A percentile compares a stretch with the other conserved stretches of the same genome.
These are phyloP conservation scores for Micronycteris hirsuta DNA, from an alignment of 2,113 vertebrate species.

Conservation along the genomic window DNA sequence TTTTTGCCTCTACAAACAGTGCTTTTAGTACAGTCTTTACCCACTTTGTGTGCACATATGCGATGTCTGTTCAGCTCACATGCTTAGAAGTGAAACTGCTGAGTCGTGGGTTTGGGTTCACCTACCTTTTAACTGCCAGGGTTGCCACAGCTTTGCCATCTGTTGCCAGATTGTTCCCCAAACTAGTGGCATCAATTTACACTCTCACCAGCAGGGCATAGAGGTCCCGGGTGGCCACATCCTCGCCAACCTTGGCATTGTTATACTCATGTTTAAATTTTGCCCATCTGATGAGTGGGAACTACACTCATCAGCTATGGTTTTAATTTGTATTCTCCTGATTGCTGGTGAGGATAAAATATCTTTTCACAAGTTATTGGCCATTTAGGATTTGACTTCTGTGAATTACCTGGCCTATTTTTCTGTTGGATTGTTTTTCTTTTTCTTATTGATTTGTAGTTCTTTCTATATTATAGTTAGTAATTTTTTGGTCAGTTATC, in stretches of 20 bases:
- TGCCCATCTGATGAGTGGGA: neutral
- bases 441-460: neutral
- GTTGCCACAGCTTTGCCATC: neutral
- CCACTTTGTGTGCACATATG: neutral
- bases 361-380: neutral
- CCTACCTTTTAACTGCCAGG: neutral
- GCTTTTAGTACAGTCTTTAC: neutral
- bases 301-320: neutral
- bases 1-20: neutral
- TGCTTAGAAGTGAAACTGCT: neutral
- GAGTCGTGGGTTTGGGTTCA: neutral
- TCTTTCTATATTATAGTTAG: neutral
- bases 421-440: neutral
- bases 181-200: neutral
- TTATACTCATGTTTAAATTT: neutral
- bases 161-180: neutral
- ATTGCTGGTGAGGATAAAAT: neutral
- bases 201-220: neutral
- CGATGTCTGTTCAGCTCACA: neutral
- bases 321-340: neutral
- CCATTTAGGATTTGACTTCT: neutral
- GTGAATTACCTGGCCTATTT: neutral
- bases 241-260: neutral
- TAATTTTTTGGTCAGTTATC: neutral
- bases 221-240: neutral